These are phyloP conservation scores for Xestia xanthographa DNA, from an alignment of 2,888 invertebrate genomes.

Conservation along the genomic window DNA sequence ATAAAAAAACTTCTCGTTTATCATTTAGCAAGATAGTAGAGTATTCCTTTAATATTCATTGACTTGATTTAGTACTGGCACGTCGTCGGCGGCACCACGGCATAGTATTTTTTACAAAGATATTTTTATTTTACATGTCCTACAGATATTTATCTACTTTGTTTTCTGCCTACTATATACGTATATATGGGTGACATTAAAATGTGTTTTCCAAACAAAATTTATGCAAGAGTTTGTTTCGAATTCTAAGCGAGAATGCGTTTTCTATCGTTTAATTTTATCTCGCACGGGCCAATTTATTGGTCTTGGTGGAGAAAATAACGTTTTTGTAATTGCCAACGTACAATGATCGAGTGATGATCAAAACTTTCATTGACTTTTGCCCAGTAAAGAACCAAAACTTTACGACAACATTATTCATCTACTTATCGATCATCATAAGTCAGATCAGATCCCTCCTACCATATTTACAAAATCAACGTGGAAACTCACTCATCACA, in stretches of 20 bases:
- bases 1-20: slow-evolving; percentile 34
- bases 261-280: not conserved
- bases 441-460: not conserved
- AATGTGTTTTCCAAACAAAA: not conserved
- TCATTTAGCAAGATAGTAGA: slow-evolving; percentile 39
- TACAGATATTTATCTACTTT: not conserved
- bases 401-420: not conserved
- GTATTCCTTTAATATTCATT: slow-evolving; percentile 65
- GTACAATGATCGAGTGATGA: not conserved
- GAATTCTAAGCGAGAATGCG: not conserved
- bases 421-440: not conserved
- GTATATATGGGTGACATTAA: not conserved
- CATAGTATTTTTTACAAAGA: not conserved
- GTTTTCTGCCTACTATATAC: not conserved
- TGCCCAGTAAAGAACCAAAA: not conserved
- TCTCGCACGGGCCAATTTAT: no score
- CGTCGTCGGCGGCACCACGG: slow-evolving; percentile 58
- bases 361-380: not conserved
- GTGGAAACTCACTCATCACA: not conserved
- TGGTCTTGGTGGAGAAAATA: not conserved
- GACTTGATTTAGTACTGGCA: slow-evolving; percentile 74
- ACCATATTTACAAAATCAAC: not conserved
- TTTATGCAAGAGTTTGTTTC: not conserved
- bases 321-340: not conserved
- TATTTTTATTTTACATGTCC: slow-evolving; percentile 8